A percentile compares a stretch with the other conserved stretches of the same genome.
These are phyloP conservation scores for Piliocolobus tephrosceles DNA, from an alignment of 2,113 vertebrate genomes.

Conservation along the genomic window DNA sequence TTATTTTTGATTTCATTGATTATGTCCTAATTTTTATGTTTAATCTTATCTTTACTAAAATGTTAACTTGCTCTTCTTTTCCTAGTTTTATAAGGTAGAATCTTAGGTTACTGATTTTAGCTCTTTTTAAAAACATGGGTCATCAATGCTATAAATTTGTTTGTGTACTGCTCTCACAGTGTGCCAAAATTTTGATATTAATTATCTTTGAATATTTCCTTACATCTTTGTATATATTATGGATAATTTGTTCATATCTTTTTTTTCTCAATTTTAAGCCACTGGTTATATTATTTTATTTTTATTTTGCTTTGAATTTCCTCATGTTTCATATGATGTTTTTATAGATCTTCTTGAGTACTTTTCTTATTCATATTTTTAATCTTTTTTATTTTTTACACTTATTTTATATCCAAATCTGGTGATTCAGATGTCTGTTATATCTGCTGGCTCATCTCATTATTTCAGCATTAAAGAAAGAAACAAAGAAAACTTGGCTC, in stretches of 20 bases:
- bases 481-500: not conserved
- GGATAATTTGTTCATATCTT: not conserved
- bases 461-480: not conserved
- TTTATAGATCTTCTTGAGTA: not conserved
- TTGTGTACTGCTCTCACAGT: not conserved
- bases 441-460: not conserved
- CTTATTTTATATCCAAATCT: not conserved
- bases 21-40: not conserved
- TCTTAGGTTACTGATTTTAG: not conserved
- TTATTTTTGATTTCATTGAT: not conserved
- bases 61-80: not conserved
- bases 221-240: not conserved
- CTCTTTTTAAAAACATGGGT: not conserved
- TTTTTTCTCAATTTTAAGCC: not conserved
- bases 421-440: not conserved
- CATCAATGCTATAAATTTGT: not conserved
- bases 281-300: not conserved
- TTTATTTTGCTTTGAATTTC: not conserved
- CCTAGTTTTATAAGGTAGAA: not conserved
- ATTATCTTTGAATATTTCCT: not conserved
- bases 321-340: not conserved
- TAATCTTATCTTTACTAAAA: not conserved
- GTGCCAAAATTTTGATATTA: not conserved
- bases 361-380: not conserved
- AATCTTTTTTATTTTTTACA: not conserved